A percentile compares a stretch with the other conserved stretches of the same genome.
Evolutionary conservation across 1,140 invertebrate genomes (phyloP).

Genomic region (Drosophila pseudoobscura): DNA sequence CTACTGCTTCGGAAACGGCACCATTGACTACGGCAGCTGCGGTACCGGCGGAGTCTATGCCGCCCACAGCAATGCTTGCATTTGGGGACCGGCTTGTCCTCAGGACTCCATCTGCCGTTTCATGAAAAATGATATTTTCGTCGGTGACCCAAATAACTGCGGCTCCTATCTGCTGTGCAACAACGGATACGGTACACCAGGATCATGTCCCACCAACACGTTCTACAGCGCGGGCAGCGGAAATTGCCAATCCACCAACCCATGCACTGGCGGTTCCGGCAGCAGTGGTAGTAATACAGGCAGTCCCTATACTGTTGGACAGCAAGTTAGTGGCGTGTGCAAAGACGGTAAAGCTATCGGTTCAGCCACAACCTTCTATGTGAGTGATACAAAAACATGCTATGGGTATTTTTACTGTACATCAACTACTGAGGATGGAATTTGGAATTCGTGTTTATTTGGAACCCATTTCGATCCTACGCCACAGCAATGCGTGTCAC

Average conservation of each 20-base stretch:
- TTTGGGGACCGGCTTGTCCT: constrained; percentile 41
- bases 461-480: constrained; percentile 39
- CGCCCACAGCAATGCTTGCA: constrained; percentile 27
- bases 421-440: accelerated
- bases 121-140: constrained; percentile 55
- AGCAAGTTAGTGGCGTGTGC: background rate
- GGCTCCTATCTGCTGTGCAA: constrained; percentile 41
- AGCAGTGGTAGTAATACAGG: no score
- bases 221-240: constrained; percentile 34
- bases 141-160: constrained; percentile 62
- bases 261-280: constrained; percentile 14
- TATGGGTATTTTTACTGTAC: constrained; percentile 53
- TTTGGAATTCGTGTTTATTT: constrained; percentile 55
- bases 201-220: background rate
- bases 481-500: constrained; percentile 37
- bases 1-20: constrained; percentile 50
- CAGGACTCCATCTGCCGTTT: constrained; percentile 53
- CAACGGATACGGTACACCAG: constrained; percentile 35
- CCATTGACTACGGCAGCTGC: background rate
- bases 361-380: background rate
- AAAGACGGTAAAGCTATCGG: no score
- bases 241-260: constrained; percentile 22
- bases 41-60: constrained; percentile 36
- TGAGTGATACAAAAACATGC: constrained; percentile 35
- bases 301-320: background rate